Base-by-base conservation (phyloP, 2,797 vertebrate species). In the Nannoperca australis region DNA sequence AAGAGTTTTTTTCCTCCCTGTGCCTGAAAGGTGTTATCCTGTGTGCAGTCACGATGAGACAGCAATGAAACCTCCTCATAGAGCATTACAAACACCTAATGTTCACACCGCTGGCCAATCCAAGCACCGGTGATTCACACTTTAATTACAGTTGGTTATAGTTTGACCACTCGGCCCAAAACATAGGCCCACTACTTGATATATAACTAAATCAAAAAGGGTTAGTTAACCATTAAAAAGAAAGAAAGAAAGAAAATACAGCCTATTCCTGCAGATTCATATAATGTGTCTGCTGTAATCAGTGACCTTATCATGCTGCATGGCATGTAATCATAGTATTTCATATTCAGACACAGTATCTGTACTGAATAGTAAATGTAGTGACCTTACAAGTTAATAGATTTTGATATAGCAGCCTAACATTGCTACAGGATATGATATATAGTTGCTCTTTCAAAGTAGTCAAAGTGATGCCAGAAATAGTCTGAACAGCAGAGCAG, bases 1-100 rank as follows among this genome's bases (percentile, higher is more conserved):
- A 76, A 11, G n/a, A 70, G 67, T 38, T 30, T 58, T 58, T 55
- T 17, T 24, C 12, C 5, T 54, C 5, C 58, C 20, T 68, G 49
- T 36, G 11, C 34, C 13, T n/a, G 1, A 55, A 75, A 65, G 60
- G n/a, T 67, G 40, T 56, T 27, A 3, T 18, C 40, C 34, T 8
- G 4, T 9, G 53, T 38, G 54, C 50, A 69, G 64, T 85, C 86
- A 80, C 8, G 15, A 68, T 76, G 74, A 85, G 79, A 79, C 78
- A 76, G 55, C 76, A 60, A 12, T 49, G 61, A 68, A 61, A 63
- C 42, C 36, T 79, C 32, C 13, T 38, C 18, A 18, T 7, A 45
- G 56, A 42, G 36, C 11, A 40, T 58, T 18, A 68, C 62, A 49
- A 50, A 74, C 71, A 73, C 55, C 27, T 22, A 4, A 51, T 63